These are phyloP conservation scores for Apantesis nais DNA, from an alignment of 2,888 invertebrate genomes.

Conservation along the genomic window DNA sequence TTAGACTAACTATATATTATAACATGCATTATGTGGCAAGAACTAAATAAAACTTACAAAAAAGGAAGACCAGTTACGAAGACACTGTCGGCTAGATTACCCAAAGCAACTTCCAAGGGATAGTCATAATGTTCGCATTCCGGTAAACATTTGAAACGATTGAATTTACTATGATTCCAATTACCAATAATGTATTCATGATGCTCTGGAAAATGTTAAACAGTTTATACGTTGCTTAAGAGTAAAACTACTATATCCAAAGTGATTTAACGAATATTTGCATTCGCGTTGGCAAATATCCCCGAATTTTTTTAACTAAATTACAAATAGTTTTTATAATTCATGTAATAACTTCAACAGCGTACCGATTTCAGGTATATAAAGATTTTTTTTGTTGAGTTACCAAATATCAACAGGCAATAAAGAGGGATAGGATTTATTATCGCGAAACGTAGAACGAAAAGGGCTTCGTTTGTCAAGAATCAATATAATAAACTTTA, in stretches of 20 bases:
- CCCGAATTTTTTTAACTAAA: neutral
- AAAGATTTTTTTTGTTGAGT: no score
- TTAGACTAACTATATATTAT: neutral
- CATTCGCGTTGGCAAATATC: no score
- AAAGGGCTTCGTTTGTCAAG: neutral
- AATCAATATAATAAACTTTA: neutral
- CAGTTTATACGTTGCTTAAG: neutral
- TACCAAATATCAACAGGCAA: no score
- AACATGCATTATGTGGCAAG: neutral
- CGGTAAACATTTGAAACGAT: conserved; percentile 78
- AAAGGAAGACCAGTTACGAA: conserved; percentile 75
- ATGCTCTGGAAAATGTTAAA: neutral
- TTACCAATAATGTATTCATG: neutral
- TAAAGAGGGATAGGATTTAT: no score
- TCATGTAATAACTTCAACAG: no score
- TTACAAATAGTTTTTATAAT: no score
- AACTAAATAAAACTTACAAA: conserved; percentile 72
- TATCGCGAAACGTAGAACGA: neutral
- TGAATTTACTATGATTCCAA: neutral
- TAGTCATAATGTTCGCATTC: conserved; percentile 88
- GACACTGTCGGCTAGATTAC: conserved; percentile 77
- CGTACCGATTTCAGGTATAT: no score
- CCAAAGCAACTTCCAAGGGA: conserved; percentile 87
- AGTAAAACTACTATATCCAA: neutral
- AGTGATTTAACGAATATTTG: no score